Evolutionary conservation across 2,113 vertebrate genomes (phyloP).

Genomic region (Pandion haliaetus): DNA sequence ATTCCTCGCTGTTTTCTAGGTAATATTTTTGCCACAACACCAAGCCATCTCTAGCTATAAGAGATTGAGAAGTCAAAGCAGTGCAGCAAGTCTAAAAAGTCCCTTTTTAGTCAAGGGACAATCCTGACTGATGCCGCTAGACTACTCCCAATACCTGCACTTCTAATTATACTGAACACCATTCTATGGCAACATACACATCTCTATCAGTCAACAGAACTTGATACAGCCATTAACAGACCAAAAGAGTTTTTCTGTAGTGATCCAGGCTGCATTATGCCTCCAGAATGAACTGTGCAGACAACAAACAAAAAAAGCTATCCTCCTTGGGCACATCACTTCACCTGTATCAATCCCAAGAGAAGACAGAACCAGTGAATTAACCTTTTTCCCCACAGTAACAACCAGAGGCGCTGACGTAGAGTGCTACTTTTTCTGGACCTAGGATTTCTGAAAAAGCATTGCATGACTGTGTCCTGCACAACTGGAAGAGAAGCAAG

Average conservation of each 20-base stretch:
- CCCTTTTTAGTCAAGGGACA: not conserved
- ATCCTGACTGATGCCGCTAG: not conserved
- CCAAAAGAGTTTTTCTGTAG: not conserved
- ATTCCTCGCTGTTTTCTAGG: not conserved
- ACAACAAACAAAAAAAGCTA: not conserved
- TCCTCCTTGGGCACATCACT: not conserved
- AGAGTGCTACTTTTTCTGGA: not conserved
- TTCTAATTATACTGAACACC: not conserved
- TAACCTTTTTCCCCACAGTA: not conserved
- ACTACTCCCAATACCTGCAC: not conserved
- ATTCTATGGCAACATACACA: not conserved
- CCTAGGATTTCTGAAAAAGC: not conserved
- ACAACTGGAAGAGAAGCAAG: not conserved
- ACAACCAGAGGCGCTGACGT: not conserved
- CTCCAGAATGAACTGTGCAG: not conserved
- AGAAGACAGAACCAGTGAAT: not conserved
- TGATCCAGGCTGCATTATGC: not conserved
- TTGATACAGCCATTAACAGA: not conserved
- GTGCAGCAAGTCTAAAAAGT: too few species aligned
- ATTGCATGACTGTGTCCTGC: not conserved
- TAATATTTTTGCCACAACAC: not conserved
- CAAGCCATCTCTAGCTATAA: not conserved
- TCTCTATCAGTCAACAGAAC: not conserved
- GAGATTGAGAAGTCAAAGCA: not conserved
- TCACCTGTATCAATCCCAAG: not conserved